Evolutionary conservation across 2,113 vertebrate species (phyloP).

Genomic region (Symphodus melops): DNA sequence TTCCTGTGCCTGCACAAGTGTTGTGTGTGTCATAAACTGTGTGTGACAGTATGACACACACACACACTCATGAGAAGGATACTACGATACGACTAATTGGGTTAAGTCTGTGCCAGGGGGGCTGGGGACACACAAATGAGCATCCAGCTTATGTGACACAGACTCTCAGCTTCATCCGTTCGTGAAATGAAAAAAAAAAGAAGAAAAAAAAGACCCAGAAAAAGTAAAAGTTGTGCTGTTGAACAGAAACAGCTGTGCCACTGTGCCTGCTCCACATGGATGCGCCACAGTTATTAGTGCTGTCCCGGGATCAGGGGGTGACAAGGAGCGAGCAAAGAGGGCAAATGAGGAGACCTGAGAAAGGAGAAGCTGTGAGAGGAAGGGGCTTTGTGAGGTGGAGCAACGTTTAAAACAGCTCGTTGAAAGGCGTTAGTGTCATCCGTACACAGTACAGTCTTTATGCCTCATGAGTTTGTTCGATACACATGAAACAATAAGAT

Average conservation of each 20-base stretch:
- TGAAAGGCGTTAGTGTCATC: not conserved
- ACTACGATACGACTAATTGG: conserved; percentile 70
- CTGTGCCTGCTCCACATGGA: conserved; percentile 28
- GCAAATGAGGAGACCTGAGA: not conserved
- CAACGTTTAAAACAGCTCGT: not conserved
- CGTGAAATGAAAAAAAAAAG: not conserved
- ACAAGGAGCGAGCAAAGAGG: not conserved
- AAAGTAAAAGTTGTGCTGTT: conserved; percentile 39
- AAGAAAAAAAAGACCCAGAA: not conserved
- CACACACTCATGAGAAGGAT: conserved; percentile 38
- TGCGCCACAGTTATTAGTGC: conserved; percentile 46
- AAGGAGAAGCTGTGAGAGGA: not conserved
- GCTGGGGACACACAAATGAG: conserved; percentile 58
- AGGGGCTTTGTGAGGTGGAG: too few species aligned
- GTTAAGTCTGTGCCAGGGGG: conserved; percentile 66
- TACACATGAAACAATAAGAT: not conserved
- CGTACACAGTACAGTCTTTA: not conserved
- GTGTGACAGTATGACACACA: conserved; percentile 1
- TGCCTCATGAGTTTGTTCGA: too few species aligned
- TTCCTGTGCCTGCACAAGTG: too few species aligned
- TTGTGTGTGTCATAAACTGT: not conserved
- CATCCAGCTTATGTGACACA: conserved; percentile 45
- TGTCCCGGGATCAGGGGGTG: conserved; percentile 24
- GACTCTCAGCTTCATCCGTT: conserved; percentile 34
- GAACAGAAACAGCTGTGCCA: conserved; percentile 30